Evolutionary conservation across 2,888 invertebrate genomes (phyloP), one percentile per base, ranked within the genome.

Genomic region (Andrena trimmerana): DNA sequence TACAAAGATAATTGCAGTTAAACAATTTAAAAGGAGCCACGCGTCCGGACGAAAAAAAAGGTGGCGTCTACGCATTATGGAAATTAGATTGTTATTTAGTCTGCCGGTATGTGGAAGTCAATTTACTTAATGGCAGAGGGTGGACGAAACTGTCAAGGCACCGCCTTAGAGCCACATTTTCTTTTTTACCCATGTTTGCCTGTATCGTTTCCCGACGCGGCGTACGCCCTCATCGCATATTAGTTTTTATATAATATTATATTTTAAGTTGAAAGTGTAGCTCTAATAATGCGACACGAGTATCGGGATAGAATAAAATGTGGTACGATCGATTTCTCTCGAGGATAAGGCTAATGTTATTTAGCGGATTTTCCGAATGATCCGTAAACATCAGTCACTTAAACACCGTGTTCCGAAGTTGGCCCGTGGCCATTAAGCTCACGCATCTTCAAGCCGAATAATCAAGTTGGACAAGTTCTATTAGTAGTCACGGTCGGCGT

Each of bases 401-500:
- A 88, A 80, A 78, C 42, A 24, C 10, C 42, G 73, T 68, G 72
- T 54, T 70, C 74, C 62, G 68, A 86, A 88, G 82, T 88, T 84
- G 74, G 80, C 50, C 83, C 33, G 52, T 68, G 78, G 74, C 80
- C 92, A 90, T 90, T 90, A 90, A 90, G 87, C 89, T 86, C 82
- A 77, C 86, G 89, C 82, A 85, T 89, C 81, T 86, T 87, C 84
- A 69, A 84, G 78, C 79, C 88, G 89, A 90, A 91, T 92, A 91
- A 93, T 92, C 90, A 90, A 93, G 90, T 93, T 93, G 89, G 93
- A 92, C 93, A 93, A 93, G 93, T 93, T 93, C 90, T 92, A 93
- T 93, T 91, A 93, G 42, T 42, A 42, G 91, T 87, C 89, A 80
- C 80, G 82, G 81, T 74, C 81, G 80, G 62, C 87, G 80, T 79